Evolutionary conservation across 2,888 invertebrate species (phyloP).

Genomic region (Polymixis lichenea): DNA sequence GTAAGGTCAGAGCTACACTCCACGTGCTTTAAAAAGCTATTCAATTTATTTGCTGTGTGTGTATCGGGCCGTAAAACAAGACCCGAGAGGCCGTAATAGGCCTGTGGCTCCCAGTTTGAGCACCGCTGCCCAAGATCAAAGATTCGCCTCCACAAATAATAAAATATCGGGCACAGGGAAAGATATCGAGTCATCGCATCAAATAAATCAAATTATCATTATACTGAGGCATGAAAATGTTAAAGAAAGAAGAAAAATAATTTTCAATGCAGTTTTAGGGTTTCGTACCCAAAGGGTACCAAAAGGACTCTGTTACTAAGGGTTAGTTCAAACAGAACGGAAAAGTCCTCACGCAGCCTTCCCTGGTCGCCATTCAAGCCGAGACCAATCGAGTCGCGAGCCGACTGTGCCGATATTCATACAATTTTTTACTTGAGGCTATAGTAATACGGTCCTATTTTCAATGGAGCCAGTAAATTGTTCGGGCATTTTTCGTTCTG

Average conservation of each 20-base stretch:
- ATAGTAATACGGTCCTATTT: too few species aligned
- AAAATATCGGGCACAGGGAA: slow-evolving; percentile 42
- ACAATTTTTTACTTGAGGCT: too few species aligned
- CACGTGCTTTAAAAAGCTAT: neutral
- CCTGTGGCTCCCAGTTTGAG: slow-evolving; percentile 21
- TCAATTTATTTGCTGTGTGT: slow-evolving; percentile 6
- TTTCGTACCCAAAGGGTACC: too few species aligned
- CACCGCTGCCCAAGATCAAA: slow-evolving; percentile 35
- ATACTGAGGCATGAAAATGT: slow-evolving; percentile 35
- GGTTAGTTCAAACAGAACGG: too few species aligned
- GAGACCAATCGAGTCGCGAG: too few species aligned
- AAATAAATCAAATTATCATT: slow-evolving; percentile 64
- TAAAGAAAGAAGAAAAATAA: neutral
- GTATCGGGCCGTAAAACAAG: slow-evolving; percentile 1
- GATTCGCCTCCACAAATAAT: slow-evolving; percentile 54
- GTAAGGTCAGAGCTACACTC: neutral
- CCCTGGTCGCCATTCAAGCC: too few species aligned
- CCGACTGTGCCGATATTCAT: too few species aligned
- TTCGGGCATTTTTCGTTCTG: too few species aligned
- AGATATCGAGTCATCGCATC: slow-evolving; percentile 62
- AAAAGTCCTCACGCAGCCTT: too few species aligned
- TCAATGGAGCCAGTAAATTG: too few species aligned
- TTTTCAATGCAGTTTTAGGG: neutral
- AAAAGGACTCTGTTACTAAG: too few species aligned
- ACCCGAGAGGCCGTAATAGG: neutral